Percentiles rank a stretch among this genome's conserved stretches.
phyloP scores from a whole-genome alignment of 2,888 invertebrate species.

The Amphipoea lucens region DNA sequence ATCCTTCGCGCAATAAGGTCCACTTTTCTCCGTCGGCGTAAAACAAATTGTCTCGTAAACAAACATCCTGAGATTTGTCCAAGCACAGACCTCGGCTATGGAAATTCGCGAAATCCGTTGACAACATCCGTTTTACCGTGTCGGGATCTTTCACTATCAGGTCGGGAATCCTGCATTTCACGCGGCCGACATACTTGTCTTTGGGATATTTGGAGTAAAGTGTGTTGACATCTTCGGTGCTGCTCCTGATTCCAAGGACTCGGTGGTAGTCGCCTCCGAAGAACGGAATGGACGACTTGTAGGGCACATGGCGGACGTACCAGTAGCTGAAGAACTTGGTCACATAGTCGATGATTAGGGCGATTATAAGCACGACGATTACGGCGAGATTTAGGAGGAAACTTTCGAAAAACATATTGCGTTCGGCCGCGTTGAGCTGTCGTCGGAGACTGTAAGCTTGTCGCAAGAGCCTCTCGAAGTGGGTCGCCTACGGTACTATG shows the following conservation, averaged over 20 bases:
- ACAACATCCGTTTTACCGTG: slow-evolving; percentile 84
- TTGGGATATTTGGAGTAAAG: slow-evolving; percentile 79
- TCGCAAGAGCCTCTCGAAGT: slow-evolving; percentile 67
- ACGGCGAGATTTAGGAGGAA: slow-evolving; percentile 81
- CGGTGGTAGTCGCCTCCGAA: slow-evolving; percentile 86
- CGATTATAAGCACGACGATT: slow-evolving; percentile 78
- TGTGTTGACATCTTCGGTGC: slow-evolving; percentile 81
- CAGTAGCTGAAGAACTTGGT: slow-evolving; percentile 89
- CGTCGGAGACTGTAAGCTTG: slow-evolving; percentile 77
- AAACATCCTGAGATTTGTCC: slow-evolving; percentile 89
- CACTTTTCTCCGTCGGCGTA: slow-evolving; percentile 88
- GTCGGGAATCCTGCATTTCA: slow-evolving; percentile 87
- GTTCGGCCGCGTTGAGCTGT: slow-evolving; percentile 79
- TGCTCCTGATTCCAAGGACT: slow-evolving; percentile 80
- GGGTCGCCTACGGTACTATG: slow-evolving; percentile 86
- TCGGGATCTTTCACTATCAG: slow-evolving; percentile 86
- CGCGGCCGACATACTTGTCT: slow-evolving; percentile 82
- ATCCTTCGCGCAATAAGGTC: slow-evolving; percentile 82
- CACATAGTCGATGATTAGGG: slow-evolving; percentile 84
- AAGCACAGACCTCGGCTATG: slow-evolving; percentile 87
- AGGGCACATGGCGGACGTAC: slow-evolving; percentile 86
- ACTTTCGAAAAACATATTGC: slow-evolving; percentile 89
- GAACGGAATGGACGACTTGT: slow-evolving; percentile 82
- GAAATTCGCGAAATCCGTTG: slow-evolving; percentile 87
- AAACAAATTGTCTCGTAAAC: slow-evolving; percentile 89